A percentile compares a stretch with the other conserved stretches of the same genome.
These are phyloP conservation scores for Cataglyphis livida DNA, from an alignment of 2,888 invertebrate species.

Conservation along the genomic window DNA sequence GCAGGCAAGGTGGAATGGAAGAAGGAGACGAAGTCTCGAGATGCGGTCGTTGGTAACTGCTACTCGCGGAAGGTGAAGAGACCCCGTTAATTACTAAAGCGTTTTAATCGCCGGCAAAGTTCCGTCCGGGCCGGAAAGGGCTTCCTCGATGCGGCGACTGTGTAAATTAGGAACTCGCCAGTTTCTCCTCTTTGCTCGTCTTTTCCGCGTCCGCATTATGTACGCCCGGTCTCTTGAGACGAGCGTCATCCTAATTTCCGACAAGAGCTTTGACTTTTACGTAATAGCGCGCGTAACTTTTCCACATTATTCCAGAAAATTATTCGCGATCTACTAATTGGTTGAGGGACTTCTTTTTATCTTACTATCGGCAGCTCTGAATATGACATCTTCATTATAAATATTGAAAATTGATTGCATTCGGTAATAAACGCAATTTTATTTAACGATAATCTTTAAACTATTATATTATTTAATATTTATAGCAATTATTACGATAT, in stretches of 20 bases:
- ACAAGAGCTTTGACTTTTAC: constrained; percentile 48
- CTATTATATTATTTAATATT: background rate
- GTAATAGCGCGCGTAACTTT: constrained; percentile 39
- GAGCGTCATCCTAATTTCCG: constrained; percentile 45
- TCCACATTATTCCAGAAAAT: constrained; percentile 14
- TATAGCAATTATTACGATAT: background rate
- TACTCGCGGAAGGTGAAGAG: constrained; percentile 84
- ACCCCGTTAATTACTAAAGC: constrained; percentile 86
- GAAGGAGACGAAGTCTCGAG: constrained; percentile 24
- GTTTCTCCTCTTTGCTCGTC: constrained; percentile 67
- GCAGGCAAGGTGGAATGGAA: background rate
- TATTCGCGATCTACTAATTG: background rate
- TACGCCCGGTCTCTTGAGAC: constrained; percentile 51
- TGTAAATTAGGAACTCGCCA: constrained; percentile 84
- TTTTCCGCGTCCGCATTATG: constrained; percentile 51
- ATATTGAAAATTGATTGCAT: background rate
- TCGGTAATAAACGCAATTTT: background rate
- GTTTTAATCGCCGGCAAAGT: constrained; percentile 86
- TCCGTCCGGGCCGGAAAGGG: constrained; percentile 77
- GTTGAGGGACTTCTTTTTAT: background rate
- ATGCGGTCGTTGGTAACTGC: constrained; percentile 79
- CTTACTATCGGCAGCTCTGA: background rate
- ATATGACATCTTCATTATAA: background rate
- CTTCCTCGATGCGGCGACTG: constrained; percentile 79
- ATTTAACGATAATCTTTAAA: no score